A percentile compares a stretch with the other conserved stretches of the same genome.
phyloP scores from a whole-genome alignment of 2,113 vertebrate species.

The Chascanopsetta lugubris region DNA sequence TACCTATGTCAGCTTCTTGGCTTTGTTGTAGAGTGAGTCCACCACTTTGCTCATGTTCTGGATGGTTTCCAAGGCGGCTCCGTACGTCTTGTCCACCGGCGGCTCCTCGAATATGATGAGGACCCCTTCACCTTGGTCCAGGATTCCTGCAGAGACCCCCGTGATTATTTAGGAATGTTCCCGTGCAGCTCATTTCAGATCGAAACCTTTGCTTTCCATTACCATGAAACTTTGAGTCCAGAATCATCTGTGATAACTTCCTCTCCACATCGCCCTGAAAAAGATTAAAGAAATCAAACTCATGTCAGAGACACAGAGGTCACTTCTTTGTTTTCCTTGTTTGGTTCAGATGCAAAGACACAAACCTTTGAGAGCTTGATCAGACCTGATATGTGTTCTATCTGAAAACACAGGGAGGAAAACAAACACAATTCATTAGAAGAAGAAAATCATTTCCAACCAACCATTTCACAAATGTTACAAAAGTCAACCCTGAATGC shows the following conservation, averaged over 20 bases:
- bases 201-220: too few species aligned
- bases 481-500: too few species aligned
- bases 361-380: constrained; percentile 98
- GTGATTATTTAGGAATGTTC: not conserved
- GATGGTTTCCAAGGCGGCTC: constrained; percentile 97
- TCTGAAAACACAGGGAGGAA: constrained; percentile 78
- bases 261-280: constrained; percentile 94
- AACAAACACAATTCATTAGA: too few species aligned
- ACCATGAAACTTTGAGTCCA: constrained; percentile 99
- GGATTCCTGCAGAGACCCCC: constrained; percentile 94
- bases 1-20: constrained; percentile 99
- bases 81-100: constrained; percentile 98
- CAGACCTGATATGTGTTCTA: constrained; percentile 96
- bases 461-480: too few species aligned
- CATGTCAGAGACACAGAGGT: not conserved
- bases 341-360: not conserved
- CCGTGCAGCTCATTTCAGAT: too few species aligned
- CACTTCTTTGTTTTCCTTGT: not conserved
- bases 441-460: too few species aligned
- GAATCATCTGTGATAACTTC: constrained; percentile 99
- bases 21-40: constrained; percentile 99
- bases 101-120: constrained; percentile 98
- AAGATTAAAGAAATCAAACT: not conserved
- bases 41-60: constrained; percentile 99
- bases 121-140: constrained; percentile 98